Evolutionary conservation across 2,888 invertebrate genomes (phyloP), one percentile per base, ranked within the genome.

Genomic region (Arrhopalites spinosus): DNA sequence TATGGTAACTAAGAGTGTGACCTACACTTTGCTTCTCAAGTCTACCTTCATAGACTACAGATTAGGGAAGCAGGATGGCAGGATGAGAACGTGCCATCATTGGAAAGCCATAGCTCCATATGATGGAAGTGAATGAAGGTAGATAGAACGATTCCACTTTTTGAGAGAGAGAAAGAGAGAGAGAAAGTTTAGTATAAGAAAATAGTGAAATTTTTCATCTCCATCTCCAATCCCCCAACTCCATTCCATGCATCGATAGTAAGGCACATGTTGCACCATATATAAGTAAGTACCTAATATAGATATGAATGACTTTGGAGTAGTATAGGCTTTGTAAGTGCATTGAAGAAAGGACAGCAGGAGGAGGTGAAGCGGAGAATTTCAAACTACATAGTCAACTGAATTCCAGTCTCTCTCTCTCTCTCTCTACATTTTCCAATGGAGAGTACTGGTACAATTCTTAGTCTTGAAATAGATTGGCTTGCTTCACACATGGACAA

Each of bases 11-110:
- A 70, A 30, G 70, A 70, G 30, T 70, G 70, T 70, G 70, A 70
- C 56, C 70, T 70, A 70, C 70, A 56, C 69, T 69, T 53, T 69
- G 56, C 56, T 53, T 70, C 70, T 72, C 63, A 29, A 45, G 1
- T 61, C 70, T 72, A 72, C 71, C 71, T 72, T 61, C 25, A 61
- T 61, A 23, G 71, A 72, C 71, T 72, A 72, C 71, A 72, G 56
- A 72, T 72, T 59, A 61, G 71, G 61, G 25, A 2, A 1, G 25
- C 1, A 59, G 7, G 59, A 27, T 3, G 2, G 27, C 8, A 25
- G 27, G 27, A 53, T n/a, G 20, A 53, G 53, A n/a, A 53, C 20
- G 53, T 53, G 53, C 53, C n/a, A n/a, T 20, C 11, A 20, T 2
- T n/a, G 8, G 50, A 50, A 20, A 50, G 50, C 15, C n/a, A 20